Percentiles rank a stretch among this genome's conserved stretches.
phyloP scores from a whole-genome alignment of 1,140 invertebrate species.

The Drosophila paulistorum region DNA sequence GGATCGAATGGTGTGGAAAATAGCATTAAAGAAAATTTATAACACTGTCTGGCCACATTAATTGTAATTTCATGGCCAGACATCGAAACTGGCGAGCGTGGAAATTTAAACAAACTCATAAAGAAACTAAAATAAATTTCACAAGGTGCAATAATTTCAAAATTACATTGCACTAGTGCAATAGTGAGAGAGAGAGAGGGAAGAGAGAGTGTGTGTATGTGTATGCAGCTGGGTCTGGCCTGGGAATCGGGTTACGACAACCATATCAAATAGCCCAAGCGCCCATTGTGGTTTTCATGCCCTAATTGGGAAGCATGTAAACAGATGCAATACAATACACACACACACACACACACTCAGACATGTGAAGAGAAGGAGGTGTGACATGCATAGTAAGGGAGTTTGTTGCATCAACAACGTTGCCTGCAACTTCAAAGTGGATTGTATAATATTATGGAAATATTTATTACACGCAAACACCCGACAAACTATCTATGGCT shows the following conservation, averaged over 20 bases:
- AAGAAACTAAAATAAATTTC: conserved; percentile 73
- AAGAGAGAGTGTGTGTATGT: not conserved
- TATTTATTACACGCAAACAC: conserved; percentile 74
- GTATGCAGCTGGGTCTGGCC: conserved; percentile 15
- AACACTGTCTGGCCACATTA: conserved; percentile 1
- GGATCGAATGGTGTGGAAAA: not conserved
- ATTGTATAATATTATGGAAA: conserved; percentile 72
- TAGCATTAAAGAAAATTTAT: conserved; percentile 14
- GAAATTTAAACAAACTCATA: conserved; percentile 59
- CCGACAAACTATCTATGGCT: conserved; percentile 28
- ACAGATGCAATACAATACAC: conserved; percentile 35
- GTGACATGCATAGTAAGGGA: conserved; percentile 23
- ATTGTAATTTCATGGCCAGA: conserved; percentile 6
- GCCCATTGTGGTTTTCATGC: conserved; percentile 59
- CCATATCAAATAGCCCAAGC: conserved; percentile 40
- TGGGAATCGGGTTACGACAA: conserved; percentile 23
- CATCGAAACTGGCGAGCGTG: conserved; percentile 23
- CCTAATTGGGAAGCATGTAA: conserved; percentile 58
- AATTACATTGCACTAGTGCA: conserved; percentile 50
- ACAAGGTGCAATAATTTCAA: conserved; percentile 67
- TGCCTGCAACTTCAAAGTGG: conserved; percentile 54
- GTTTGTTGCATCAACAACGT: conserved; percentile 42
- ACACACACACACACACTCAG: conserved; percentile 10
- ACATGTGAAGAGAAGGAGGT: conserved; percentile 11
- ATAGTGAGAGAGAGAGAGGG: conserved; percentile 11